Percentiles rank a stretch among this genome's conserved stretches.
phyloP scores from a whole-genome alignment of 2,797 vertebrate genomes.

The Molossus alvarezi region DNA sequence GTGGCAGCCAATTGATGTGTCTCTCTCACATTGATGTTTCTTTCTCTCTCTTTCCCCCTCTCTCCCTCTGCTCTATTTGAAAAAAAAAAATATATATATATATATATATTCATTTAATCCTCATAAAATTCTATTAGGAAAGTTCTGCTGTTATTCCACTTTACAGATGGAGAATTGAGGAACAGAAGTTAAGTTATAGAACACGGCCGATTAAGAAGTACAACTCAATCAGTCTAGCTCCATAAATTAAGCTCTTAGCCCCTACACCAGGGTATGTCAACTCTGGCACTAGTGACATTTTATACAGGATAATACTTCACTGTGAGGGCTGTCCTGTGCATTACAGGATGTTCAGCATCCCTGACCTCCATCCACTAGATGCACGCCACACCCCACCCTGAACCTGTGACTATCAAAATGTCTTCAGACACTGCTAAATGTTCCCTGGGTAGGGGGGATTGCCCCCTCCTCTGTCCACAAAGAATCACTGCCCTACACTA shows the following conservation, averaged over 20 bases:
- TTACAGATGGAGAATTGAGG: neutral
- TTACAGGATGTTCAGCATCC: neutral
- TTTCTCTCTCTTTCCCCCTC: too few species aligned
- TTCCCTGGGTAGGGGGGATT: fast-evolving
- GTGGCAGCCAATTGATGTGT: too few species aligned
- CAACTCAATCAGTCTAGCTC: neutral
- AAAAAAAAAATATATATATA: too few species aligned
- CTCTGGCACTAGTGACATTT: neutral
- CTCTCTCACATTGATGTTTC: too few species aligned
- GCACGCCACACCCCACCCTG: neutral
- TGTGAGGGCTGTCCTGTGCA: neutral
- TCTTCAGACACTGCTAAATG: neutral
- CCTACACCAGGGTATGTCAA: neutral
- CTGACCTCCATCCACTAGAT: neutral
- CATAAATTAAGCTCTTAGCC: neutral
- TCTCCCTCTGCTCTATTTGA: too few species aligned
- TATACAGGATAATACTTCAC: neutral
- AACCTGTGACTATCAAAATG: neutral
- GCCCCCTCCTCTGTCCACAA: neutral
- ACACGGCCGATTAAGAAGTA: neutral
- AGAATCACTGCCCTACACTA: neutral
- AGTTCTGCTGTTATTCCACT: neutral
- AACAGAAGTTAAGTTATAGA: neutral
- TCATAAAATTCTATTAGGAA: conserved; percentile 27
- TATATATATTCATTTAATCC: neutral